phyloP scores from a whole-genome alignment of 2,888 invertebrate species.

The Empis livida region DNA sequence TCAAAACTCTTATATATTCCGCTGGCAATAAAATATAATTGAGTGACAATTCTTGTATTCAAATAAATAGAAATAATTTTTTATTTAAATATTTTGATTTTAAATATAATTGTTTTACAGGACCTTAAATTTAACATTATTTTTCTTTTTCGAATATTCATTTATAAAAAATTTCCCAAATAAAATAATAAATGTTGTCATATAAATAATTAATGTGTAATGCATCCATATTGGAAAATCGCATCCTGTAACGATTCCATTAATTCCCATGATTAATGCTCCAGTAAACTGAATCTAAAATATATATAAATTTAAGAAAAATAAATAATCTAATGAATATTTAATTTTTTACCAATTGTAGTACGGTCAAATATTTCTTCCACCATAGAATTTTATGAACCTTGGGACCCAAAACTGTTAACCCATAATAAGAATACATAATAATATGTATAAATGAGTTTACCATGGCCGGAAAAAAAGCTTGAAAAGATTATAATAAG shows the following conservation, averaged over 20 bases:
- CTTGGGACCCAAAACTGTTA: conserved; percentile 72
- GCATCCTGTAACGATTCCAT: conserved; percentile 68
- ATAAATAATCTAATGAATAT: background rate
- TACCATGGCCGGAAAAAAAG: conserved; percentile 75
- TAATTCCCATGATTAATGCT: conserved; percentile 64
- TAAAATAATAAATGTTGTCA: conserved; percentile 75
- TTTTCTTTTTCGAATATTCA: background rate
- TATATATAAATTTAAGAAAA: conserved; percentile 15
- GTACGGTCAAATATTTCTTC: conserved; percentile 87
- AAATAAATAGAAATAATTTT: no score
- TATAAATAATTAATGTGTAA: conserved; percentile 70
- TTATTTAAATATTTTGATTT: conserved; percentile 2
- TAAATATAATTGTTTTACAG: background rate
- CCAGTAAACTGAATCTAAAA: conserved; percentile 68
- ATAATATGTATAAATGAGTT: conserved; percentile 87
- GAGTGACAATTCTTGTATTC: no score
- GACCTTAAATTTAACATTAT: no score
- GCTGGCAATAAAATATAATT: no score
- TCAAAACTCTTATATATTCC: no score
- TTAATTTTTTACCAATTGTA: conserved; percentile 65
- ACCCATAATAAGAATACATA: conserved; percentile 90
- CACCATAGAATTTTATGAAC: conserved; percentile 81
- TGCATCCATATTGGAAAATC: conserved; percentile 87
- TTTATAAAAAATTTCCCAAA: conserved; percentile 76
- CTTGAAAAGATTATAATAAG: conserved; percentile 37